Conservation (phyloP, 2,113 vertebrate genomes). For the Chinchilla lanigera region DNA sequence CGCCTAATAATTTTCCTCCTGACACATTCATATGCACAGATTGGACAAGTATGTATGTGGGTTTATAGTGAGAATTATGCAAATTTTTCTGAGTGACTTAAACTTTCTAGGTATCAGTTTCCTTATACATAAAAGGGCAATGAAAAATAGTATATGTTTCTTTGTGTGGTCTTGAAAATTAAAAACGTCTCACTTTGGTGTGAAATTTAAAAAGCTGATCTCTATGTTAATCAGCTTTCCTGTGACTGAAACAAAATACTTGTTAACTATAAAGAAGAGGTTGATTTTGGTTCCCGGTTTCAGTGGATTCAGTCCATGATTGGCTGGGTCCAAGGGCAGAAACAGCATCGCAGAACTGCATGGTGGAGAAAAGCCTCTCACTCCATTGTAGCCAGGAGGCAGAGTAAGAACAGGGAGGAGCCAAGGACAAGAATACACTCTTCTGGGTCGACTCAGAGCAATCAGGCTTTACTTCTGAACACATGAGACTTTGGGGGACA, state of each 20-base stretch:
- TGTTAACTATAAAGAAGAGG: background rate
- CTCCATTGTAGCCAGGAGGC: background rate
- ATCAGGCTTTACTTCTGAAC: background rate
- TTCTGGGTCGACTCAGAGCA: background rate
- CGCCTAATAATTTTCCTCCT: background rate
- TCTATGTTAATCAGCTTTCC: background rate
- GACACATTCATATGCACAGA: background rate
- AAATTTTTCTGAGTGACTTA: background rate
- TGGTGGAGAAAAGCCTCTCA: background rate
- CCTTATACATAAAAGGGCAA: background rate
- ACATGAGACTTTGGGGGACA: background rate
- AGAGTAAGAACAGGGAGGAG: background rate
- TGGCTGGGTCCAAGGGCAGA: background rate
- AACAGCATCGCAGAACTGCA: background rate
- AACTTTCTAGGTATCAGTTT: background rate
- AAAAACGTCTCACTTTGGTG: background rate
- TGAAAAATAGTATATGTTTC: background rate
- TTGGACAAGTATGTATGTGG: background rate
- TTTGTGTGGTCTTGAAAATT: background rate
- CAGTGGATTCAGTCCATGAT: background rate
- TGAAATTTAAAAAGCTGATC: background rate
- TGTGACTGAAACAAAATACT: background rate
- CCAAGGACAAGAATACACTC: background rate
- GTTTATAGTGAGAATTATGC: background rate
- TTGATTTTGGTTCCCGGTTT: background rate